Evolutionary conservation across 2,113 vertebrate species (phyloP).

Genomic region (Rafetus swinhoei): DNA sequence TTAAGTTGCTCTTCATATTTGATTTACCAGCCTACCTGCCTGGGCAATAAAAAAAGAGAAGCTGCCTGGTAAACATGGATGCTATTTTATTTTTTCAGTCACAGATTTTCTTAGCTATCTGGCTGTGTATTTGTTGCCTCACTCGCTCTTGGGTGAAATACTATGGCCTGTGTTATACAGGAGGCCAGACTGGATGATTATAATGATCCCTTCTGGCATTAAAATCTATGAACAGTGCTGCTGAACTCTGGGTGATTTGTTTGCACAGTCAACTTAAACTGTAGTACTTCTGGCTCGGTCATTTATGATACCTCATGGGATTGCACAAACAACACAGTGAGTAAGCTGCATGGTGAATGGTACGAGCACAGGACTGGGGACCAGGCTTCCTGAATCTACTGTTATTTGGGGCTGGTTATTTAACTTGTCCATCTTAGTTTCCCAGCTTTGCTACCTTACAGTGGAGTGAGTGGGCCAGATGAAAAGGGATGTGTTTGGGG

Average conservation of each 20-base stretch:
- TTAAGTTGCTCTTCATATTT: conserved; percentile 11
- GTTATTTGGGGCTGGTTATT: neutral
- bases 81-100: neutral
- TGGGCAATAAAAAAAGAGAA: conserved; percentile 29
- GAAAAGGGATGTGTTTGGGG: neutral
- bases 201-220: neutral
- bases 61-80: neutral
- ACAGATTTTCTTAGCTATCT: conserved; percentile 5
- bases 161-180: neutral
- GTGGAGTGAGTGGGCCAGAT: neutral
- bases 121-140: neutral
- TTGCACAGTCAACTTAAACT: neutral
- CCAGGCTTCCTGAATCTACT: neutral
- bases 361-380: neutral
- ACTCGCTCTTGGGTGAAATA: neutral
- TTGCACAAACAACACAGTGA: neutral
- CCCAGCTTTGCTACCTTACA: neutral
- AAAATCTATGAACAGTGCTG: neutral
- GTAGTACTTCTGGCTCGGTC: neutral
- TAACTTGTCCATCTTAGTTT: neutral
- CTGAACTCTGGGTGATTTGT: neutral
- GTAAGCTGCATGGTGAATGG: rapidly evolving
- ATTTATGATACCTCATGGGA: neutral
- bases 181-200: neutral
- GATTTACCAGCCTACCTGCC: conserved; percentile 25